Conservation (phyloP, 2,888 invertebrate species). For the Furcula furcula region DNA sequence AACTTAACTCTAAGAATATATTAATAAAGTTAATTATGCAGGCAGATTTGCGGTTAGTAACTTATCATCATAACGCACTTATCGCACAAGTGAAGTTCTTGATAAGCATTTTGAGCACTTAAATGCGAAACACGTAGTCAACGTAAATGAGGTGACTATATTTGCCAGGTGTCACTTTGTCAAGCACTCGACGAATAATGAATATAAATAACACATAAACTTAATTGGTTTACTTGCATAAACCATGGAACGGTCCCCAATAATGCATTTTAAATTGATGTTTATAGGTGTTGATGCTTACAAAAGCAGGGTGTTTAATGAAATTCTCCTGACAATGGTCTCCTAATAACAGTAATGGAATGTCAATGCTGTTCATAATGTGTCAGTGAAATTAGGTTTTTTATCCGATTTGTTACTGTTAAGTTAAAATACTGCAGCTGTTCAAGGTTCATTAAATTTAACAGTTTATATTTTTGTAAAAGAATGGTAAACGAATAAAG, state of each 20-base stretch:
- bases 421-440: too few relatives aligned
- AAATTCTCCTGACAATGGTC: too few relatives aligned
- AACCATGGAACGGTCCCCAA: not conserved
- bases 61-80: too few relatives aligned
- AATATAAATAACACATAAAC: not conserved
- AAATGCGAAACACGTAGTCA: slow-evolving; percentile 10
- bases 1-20: slow-evolving; percentile 2
- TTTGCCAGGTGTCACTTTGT: not conserved
- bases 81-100: slow-evolving; percentile 7
- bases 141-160: not conserved
- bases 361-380: too few relatives aligned
- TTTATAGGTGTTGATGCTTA: not conserved
- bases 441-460: too few relatives aligned
- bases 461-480: too few relatives aligned
- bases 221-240: not conserved
- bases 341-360: too few relatives aligned
- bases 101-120: slow-evolving; percentile 9
- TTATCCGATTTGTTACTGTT: too few relatives aligned
- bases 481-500: too few relatives aligned
- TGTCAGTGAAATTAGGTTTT: too few relatives aligned
- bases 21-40: not conserved
- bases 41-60: too few relatives aligned
- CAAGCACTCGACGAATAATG: not conserved
- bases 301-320: too few relatives aligned
- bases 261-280: not conserved